phyloP scores from a whole-genome alignment of 2,888 invertebrate species.

The Agapetus fuscipes region DNA sequence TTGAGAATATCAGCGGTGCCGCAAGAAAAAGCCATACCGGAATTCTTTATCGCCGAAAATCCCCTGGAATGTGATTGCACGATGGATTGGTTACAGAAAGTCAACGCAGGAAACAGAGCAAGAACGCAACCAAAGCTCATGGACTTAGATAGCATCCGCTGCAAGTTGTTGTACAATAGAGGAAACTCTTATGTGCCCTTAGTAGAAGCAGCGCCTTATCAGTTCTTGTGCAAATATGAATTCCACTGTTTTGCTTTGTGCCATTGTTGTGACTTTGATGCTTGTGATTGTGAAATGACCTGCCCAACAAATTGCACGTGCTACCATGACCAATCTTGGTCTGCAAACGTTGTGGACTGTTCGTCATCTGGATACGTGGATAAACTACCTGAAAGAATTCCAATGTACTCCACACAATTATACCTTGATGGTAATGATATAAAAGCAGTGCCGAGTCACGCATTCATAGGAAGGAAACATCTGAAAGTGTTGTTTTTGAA shows the following conservation, averaged over 20 bases:
- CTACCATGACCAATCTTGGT: conserved; percentile 81
- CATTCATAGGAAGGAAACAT: conserved; percentile 76
- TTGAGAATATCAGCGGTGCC: conserved; percentile 67
- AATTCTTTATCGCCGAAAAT: conserved; percentile 78
- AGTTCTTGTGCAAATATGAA: conserved; percentile 77
- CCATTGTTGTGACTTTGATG: conserved; percentile 85
- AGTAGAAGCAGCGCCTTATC: conserved; percentile 69
- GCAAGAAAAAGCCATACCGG: conserved; percentile 60
- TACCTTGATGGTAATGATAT: conserved; percentile 79
- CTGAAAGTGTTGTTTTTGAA: conserved; percentile 68
- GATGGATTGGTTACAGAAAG: conserved; percentile 84
- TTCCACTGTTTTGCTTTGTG: conserved; percentile 80
- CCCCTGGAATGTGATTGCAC: conserved; percentile 83
- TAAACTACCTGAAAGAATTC: conserved; percentile 69
- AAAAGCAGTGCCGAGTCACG: conserved; percentile 65
- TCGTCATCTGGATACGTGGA: conserved; percentile 59
- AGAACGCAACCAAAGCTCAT: conserved; percentile 72
- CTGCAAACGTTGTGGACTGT: conserved; percentile 78
- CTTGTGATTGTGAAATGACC: conserved; percentile 88
- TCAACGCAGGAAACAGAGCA: conserved; percentile 63
- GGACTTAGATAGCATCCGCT: conserved; percentile 75
- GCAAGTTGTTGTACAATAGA: conserved; percentile 69
- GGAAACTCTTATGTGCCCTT: conserved; percentile 64
- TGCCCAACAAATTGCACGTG: conserved; percentile 82
- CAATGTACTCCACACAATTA: conserved; percentile 85